Conservation (phyloP, 2,113 vertebrate species). For the Microcebus jonahi region DNA sequence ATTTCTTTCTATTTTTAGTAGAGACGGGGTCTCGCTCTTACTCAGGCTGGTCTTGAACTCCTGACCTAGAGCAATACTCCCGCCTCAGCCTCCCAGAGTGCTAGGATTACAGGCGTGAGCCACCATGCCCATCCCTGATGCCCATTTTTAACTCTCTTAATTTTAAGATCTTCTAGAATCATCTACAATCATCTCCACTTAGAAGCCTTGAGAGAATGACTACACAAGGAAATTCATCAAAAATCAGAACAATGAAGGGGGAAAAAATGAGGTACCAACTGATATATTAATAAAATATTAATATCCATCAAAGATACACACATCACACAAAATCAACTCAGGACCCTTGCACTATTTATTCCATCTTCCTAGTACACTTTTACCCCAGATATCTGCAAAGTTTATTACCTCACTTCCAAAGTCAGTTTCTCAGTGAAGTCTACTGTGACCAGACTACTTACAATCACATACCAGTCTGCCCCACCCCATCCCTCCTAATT, state of each 20-base stretch:
- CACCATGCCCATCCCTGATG: neutral
- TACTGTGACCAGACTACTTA: neutral
- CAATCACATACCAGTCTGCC: neutral
- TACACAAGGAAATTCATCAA: slow-evolving; percentile 38
- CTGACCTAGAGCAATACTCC: too few species aligned
- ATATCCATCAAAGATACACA: neutral
- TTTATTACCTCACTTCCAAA: neutral
- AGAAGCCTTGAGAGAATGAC: slow-evolving; percentile 18
- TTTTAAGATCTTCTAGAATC: slow-evolving; percentile 25
- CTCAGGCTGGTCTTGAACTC: too few species aligned
- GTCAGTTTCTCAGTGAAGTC: neutral
- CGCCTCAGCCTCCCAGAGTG: too few species aligned
- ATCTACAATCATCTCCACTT: neutral
- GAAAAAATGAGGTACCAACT: neutral
- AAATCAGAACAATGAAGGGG: neutral
- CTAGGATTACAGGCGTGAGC: too few species aligned
- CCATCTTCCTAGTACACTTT: neutral
- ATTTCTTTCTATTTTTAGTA: too few species aligned
- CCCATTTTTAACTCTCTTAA: neutral
- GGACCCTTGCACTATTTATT: neutral
- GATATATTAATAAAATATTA: neutral
- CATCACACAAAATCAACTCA: neutral
- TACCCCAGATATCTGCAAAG: rapidly evolving
- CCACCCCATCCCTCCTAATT: neutral
- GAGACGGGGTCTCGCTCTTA: too few species aligned